phyloP scores from a whole-genome alignment of 2,888 invertebrate genomes.

The Cancer borealis region DNA sequence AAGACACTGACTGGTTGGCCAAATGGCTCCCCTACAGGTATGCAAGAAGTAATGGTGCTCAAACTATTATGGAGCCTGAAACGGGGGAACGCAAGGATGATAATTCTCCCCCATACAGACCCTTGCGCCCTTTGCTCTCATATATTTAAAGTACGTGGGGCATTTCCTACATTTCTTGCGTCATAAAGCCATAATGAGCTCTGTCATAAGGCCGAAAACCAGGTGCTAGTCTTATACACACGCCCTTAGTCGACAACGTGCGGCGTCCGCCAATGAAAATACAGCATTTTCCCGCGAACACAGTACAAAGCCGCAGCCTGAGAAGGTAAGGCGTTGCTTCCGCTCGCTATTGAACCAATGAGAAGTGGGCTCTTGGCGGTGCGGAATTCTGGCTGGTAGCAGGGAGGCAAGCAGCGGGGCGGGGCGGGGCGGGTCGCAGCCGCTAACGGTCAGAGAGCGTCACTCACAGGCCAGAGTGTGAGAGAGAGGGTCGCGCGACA shows the following conservation, averaged over 20 bases:
- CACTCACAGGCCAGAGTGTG: constrained; percentile 63
- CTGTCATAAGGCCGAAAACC: constrained; percentile 68
- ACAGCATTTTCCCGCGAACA: constrained; percentile 77
- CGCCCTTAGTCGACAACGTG: constrained; percentile 67
- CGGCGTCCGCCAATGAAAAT: constrained; percentile 74
- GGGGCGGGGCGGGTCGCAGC: constrained; percentile 58
- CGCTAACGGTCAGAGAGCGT: constrained; percentile 77
- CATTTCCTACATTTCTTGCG: constrained; percentile 73
- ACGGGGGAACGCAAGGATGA: constrained; percentile 43
- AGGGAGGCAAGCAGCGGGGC: constrained; percentile 3
- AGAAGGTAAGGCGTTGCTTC: constrained; percentile 60
- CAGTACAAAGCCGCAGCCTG: constrained; percentile 69
- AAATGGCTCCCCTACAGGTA: constrained; percentile 69
- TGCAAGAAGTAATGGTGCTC: constrained; percentile 53
- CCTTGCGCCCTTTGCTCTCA: constrained; percentile 70
- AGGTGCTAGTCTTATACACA: constrained; percentile 59
- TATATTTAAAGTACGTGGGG: constrained; percentile 77
- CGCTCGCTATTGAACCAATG: constrained; percentile 60
- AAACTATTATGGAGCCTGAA: constrained; percentile 48
- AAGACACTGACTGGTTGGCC: constrained; percentile 62
- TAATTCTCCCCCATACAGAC: constrained; percentile 59
- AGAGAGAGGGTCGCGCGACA: neutral
- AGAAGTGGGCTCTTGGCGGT: constrained; percentile 2
- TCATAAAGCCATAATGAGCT: constrained; percentile 70
- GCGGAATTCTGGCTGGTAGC: constrained; percentile 68